These are phyloP conservation scores for Halcyon smyrnensis DNA, from an alignment of 2,797 vertebrate species.

Conservation along the genomic window DNA sequence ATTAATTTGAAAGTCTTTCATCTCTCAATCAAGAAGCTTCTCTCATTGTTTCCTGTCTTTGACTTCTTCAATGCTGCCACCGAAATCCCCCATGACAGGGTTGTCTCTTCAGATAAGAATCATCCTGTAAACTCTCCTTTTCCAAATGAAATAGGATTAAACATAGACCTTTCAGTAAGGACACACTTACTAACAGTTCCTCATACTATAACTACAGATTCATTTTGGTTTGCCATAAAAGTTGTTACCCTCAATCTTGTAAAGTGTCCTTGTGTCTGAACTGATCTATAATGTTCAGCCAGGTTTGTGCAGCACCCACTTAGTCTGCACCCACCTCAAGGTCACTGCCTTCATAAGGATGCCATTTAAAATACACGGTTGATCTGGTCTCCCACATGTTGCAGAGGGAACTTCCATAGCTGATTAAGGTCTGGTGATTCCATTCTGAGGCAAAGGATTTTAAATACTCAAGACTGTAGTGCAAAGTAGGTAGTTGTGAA, in stretches of 20 bases:
- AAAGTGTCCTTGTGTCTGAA: background rate
- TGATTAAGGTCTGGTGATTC: background rate
- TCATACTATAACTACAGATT: background rate
- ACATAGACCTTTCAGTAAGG: background rate
- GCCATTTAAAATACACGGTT: background rate
- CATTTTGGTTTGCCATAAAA: background rate
- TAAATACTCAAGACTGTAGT: background rate
- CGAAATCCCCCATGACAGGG: conserved; percentile 6
- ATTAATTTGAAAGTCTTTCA: conserved; percentile 28
- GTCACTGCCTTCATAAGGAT: background rate
- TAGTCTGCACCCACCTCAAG: background rate
- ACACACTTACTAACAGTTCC: background rate
- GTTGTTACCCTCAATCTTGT: background rate
- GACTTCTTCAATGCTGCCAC: background rate
- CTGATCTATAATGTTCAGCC: fast-evolving
- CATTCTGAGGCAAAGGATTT: background rate
- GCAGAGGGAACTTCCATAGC: background rate
- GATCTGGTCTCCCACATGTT: background rate
- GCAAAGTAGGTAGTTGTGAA: background rate
- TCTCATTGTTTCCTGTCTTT: conserved; percentile 35
- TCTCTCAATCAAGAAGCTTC: conserved; percentile 13
- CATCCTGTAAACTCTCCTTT: background rate
- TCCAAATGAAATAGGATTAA: conserved; percentile 17
- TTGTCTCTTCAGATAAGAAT: conserved; percentile 50
- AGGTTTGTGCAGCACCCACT: background rate